Percentiles rank a stretch among this genome's conserved stretches.
phyloP scores from a whole-genome alignment of 2,888 invertebrate genomes.

The Pollenia angustigena region DNA sequence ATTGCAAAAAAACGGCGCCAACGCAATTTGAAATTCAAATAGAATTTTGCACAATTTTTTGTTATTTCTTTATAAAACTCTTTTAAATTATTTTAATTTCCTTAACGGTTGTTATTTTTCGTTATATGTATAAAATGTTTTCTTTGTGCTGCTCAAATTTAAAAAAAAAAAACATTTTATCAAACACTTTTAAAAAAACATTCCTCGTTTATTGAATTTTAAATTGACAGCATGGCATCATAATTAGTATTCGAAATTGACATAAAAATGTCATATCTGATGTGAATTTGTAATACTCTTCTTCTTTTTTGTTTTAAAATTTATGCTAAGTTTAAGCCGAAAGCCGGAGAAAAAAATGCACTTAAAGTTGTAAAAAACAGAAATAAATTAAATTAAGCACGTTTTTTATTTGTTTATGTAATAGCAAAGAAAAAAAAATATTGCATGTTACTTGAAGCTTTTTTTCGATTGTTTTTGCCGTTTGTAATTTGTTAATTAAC shows the following conservation, averaged over 20 bases:
- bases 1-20: too few relatives aligned
- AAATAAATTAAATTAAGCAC: conserved; percentile 43
- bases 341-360: conserved; percentile 17
- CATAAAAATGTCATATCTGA: conserved; percentile 41
- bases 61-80: too few relatives aligned
- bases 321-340: neutral
- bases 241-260: conserved; percentile 42
- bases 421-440: conserved; percentile 22
- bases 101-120: too few relatives aligned
- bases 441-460: neutral
- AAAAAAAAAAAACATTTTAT: conserved; percentile 23
- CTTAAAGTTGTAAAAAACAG: conserved; percentile 4
- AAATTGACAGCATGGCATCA: conserved; percentile 2
- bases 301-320: neutral
- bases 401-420: conserved; percentile 53
- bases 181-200: conserved; percentile 34
- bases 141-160: neutral
- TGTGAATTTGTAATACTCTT: conserved; percentile 50
- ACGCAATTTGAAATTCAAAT: too few relatives aligned
- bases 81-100: too few relatives aligned
- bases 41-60: too few relatives aligned
- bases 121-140: neutral
- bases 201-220: neutral
- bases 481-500: conserved; percentile 1
- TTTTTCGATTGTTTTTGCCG: neutral